A percentile compares a stretch with the other conserved stretches of the same genome.
Evolutionary conservation across 1,140 invertebrate genomes (phyloP).

Genomic region (Conus betulinus): DNA sequence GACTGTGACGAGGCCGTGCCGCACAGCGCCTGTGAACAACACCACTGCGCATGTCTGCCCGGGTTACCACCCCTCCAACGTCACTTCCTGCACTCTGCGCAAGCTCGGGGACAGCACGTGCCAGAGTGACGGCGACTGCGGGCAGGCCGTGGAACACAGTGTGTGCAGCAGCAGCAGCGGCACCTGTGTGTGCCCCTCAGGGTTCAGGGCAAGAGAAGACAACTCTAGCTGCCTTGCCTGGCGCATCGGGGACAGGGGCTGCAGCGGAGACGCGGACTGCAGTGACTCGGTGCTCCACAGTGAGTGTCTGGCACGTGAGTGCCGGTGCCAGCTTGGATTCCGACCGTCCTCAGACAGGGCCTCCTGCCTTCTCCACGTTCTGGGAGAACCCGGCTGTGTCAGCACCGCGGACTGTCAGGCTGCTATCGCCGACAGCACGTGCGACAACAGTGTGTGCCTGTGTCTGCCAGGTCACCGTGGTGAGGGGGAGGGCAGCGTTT

Average conservation of each 20-base stretch:
- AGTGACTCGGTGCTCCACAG: slow-evolving; percentile 44
- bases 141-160: slow-evolving; percentile 24
- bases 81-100: slow-evolving; percentile 17
- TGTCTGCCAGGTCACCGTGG: slow-evolving; percentile 39
- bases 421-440: slow-evolving; percentile 49
- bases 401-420: slow-evolving; percentile 43
- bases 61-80: slow-evolving; percentile 35
- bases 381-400: slow-evolving; percentile 21
- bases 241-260: slow-evolving; percentile 37
- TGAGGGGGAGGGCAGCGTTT: slow-evolving; percentile 29
- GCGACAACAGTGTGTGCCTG: slow-evolving; percentile 31
- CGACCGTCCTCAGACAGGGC: slow-evolving; percentile 1
- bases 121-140: slow-evolving; percentile 39
- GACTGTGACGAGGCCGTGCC: slow-evolving; percentile 42
- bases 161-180: slow-evolving; percentile 22
- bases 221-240: slow-evolving; percentile 4
- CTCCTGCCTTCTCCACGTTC: background rate
- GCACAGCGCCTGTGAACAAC: slow-evolving; percentile 25
- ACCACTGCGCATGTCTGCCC: slow-evolving; percentile 13
- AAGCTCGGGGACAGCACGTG: slow-evolving; percentile 39
- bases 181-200: slow-evolving; percentile 20
- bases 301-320: slow-evolving; percentile 36
- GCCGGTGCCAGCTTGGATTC: slow-evolving; percentile 43
- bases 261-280: slow-evolving; percentile 45
- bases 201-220: slow-evolving; percentile 3